Evolutionary conservation across 2,113 vertebrate genomes (phyloP).

Genomic region (Calonectris borealis): DNA sequence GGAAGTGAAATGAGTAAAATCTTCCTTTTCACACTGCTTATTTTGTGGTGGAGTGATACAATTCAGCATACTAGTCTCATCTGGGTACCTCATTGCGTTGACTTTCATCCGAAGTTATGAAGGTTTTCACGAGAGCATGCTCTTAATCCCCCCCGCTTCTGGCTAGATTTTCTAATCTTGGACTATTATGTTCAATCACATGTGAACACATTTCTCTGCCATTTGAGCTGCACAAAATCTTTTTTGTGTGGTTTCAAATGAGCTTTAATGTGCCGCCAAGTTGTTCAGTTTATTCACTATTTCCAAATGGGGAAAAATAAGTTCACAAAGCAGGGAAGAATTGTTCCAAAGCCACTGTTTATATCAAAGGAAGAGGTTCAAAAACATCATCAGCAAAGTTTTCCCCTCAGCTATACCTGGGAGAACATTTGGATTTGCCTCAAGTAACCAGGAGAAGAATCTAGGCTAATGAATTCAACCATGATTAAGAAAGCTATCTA

Average conservation of each 20-base stretch:
- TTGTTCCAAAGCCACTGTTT: not conserved
- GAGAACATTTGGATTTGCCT: not conserved
- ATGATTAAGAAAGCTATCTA: not conserved
- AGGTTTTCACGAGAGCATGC: not conserved
- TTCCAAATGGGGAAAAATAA: conserved; percentile 13
- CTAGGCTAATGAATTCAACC: not conserved
- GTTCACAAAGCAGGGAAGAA: not conserved
- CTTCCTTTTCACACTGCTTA: not conserved
- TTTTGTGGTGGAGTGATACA: not conserved
- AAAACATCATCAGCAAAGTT: not conserved
- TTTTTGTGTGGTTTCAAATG: conserved; percentile 31
- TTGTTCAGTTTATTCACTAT: conserved; percentile 11
- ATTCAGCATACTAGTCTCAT: not conserved
- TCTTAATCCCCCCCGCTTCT: not conserved
- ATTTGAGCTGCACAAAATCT: conserved; percentile 14
- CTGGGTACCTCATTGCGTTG: not conserved
- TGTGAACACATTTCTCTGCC: not conserved
- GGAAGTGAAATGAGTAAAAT: conserved; percentile 10
- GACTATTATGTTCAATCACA: conserved; percentile 4
- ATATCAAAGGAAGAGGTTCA: not conserved
- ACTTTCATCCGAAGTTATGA: not conserved
- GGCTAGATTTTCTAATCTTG: conserved; percentile 24
- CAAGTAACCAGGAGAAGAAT: not conserved
- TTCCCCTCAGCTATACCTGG: not conserved
- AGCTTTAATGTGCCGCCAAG: not conserved